phyloP scores from a whole-genome alignment of 2,888 invertebrate genomes.

The Magallana nippona region DNA sequence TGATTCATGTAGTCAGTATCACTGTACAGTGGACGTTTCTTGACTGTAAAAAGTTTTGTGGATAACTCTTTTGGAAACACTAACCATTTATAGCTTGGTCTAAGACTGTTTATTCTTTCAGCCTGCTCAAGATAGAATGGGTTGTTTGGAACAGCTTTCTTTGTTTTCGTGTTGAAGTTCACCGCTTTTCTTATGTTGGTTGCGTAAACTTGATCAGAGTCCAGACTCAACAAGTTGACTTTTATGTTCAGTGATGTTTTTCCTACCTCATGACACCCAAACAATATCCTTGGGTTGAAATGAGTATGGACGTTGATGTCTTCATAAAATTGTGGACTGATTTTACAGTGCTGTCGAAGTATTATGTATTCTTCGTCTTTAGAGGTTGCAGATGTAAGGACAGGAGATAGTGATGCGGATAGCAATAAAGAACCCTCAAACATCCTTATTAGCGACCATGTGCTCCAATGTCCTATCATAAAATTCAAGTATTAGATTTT shows the following conservation, averaged over 20 bases:
- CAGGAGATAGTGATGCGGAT: background rate
- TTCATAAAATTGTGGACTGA: conserved; percentile 1
- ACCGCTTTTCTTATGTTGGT: background rate
- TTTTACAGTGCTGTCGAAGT: background rate
- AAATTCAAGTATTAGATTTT: background rate
- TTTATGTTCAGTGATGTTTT: background rate
- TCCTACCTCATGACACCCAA: background rate
- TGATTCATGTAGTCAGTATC: conserved; percentile 20
- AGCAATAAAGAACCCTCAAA: conserved; percentile 23
- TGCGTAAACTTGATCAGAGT: background rate
- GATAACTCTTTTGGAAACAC: background rate
- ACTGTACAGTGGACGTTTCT: background rate
- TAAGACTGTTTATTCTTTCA: background rate
- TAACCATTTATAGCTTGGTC: background rate
- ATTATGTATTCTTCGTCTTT: background rate
- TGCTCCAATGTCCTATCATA: conserved; percentile 19
- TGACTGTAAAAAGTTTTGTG: background rate
- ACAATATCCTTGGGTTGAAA: background rate
- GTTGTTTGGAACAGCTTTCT: conserved; percentile 13
- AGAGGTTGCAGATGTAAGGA: background rate
- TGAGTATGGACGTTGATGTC: background rate
- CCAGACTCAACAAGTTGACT: background rate
- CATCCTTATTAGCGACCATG: conserved; percentile 7
- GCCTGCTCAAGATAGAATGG: conserved; percentile 8
- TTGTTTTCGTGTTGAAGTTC: background rate